Evolutionary conservation across 2,113 vertebrate genomes (phyloP).

Genomic region (Pelecanus crispus): DNA sequence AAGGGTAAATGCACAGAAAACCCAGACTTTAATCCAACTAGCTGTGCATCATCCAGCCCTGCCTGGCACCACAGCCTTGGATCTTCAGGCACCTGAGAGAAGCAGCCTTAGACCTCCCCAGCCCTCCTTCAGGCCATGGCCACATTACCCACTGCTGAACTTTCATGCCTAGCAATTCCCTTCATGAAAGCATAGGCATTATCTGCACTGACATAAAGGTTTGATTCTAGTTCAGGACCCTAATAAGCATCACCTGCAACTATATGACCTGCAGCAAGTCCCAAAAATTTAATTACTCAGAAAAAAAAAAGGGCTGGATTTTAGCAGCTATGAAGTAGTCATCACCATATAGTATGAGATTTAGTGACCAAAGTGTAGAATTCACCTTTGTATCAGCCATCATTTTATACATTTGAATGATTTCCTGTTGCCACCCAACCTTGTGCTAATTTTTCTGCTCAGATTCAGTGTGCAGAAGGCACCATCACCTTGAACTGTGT

Average conservation of each 20-base stretch:
- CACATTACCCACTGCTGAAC: fast-evolving
- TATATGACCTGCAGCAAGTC: not conserved
- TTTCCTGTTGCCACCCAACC: not conserved
- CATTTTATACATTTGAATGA: not conserved
- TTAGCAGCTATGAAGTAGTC: not conserved
- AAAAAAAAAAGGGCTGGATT: not conserved
- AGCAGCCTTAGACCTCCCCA: not conserved
- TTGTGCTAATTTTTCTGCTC: not conserved
- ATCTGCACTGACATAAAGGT: not conserved
- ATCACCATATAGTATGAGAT: not conserved
- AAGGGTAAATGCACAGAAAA: not conserved
- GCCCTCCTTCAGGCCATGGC: not conserved
- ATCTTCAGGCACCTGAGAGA: not conserved
- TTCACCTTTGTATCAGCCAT: not conserved
- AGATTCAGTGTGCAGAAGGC: not conserved
- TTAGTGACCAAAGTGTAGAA: not conserved
- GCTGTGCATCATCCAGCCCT: not conserved
- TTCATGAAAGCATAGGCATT: not conserved
- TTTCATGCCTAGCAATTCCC: not conserved
- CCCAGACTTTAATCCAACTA: not conserved
- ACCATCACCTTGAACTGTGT: not conserved
- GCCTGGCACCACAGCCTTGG: not conserved
- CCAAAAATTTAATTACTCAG: not conserved
- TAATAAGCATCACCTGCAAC: not conserved
- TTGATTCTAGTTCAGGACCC: not conserved